Evolutionary conservation across 2,888 invertebrate species (phyloP), one percentile per base, ranked within the genome.

Genomic region (Punctoribates punctum): DNA sequence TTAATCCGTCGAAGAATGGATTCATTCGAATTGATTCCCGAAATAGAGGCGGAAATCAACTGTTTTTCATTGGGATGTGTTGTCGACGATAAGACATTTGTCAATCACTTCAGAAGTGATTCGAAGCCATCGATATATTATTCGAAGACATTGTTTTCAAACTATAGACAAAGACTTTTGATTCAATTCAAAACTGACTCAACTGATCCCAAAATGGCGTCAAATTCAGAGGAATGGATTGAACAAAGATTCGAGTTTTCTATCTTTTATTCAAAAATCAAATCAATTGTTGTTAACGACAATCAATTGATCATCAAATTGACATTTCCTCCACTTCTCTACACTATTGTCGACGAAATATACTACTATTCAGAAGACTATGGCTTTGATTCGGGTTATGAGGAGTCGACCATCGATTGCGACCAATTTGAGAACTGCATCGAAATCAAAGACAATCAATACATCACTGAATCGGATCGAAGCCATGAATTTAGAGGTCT

Each of bases 101-200:
- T 62, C 29, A 27, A 62, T 42, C 70, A 70, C 70, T 42, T 42
- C 46, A 23, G 13, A 11, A 70, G 70, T 42, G 70, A 70, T 15
- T 60, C 60, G 15, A 15, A 27, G 13, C 11, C 9, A 0, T 13
- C 9, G 8, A 62, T 34, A 6, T n/a, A 13, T 34, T 20, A 17
- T 1, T 38, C 46, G 4, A 34, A 34, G 34, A 29, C 65, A n/a
- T 17, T 70, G 11, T 70, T 70, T 46, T 38, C 38, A 42, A 70
- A 70, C 46, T 38, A 42, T 17, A 29, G 46, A 15, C 8, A 70
- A 23, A 20, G 23, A 70, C 8, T 70, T 38, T 38, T 70, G 0
- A 23, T 70, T 2, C 70, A 70, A 70, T 42, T 70, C 17, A 46
- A 38, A 17, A 29, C 46, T 13, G 13, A 42, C 4, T 42, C 42